These are phyloP conservation scores for Harpegnathos saltator DNA, from an alignment of 1,140 invertebrate species.

Conservation along the genomic window DNA sequence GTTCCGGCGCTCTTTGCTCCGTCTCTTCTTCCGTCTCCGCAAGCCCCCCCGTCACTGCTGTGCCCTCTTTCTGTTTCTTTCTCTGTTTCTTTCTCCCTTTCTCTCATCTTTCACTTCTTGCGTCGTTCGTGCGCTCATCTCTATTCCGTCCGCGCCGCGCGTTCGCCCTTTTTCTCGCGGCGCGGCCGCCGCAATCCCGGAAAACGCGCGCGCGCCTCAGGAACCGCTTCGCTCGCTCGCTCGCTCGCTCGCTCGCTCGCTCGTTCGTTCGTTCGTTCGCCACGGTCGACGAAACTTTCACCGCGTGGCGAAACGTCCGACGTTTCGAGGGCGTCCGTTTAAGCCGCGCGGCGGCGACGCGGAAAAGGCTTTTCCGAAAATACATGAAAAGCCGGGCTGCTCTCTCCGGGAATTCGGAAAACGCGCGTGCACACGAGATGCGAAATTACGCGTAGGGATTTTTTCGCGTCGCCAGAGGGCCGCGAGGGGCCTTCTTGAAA, in stretches of 20 bases:
- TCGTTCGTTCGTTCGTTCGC: too few species aligned
- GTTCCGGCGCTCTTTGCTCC: constrained; percentile 21
- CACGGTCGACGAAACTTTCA: constrained; percentile 63
- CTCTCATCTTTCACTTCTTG: constrained; percentile 38
- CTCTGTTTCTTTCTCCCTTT: constrained; percentile 12
- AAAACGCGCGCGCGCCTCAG: constrained; percentile 63
- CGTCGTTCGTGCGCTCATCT: constrained; percentile 37
- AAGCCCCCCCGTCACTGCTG: constrained; percentile 57
- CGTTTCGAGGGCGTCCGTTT: constrained; percentile 26
- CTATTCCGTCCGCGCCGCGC: constrained; percentile 38
- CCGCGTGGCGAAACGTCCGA: constrained; percentile 31
- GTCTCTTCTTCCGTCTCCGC: constrained; percentile 52
- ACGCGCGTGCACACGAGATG: background rate
- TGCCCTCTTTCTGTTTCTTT: background rate
- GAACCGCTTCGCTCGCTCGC: constrained; percentile 64
- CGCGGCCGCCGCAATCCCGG: constrained; percentile 65
- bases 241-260: too few species aligned
- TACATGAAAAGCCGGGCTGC: background rate
- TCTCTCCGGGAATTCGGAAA: background rate
- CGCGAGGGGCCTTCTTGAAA: too few species aligned
- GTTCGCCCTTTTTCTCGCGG: constrained; percentile 67
- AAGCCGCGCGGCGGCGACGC: background rate
- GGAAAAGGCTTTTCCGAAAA: background rate
- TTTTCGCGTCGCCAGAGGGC: background rate
- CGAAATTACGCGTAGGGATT: background rate